Percentiles rank a stretch among this genome's conserved stretches.
Conservation (phyloP, 2,113 vertebrate genomes). For the Notechis scutatus region DNA sequence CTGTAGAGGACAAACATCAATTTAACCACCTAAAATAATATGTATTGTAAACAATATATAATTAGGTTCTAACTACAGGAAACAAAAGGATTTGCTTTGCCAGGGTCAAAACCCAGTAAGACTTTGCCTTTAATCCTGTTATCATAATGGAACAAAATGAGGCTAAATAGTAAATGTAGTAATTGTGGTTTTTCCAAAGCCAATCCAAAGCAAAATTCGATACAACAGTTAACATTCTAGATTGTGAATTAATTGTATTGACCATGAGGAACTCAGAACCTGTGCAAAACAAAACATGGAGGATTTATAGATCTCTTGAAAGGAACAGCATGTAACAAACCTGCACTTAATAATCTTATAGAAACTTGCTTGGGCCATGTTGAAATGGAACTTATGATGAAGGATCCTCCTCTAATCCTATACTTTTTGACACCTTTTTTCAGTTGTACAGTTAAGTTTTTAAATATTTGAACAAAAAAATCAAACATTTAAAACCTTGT, state of each 20-base stretch:
- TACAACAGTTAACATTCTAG: background rate
- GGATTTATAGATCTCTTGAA: background rate
- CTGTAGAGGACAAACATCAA: slow-evolving; percentile 65
- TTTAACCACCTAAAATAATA: slow-evolving; percentile 9
- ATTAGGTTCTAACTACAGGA: background rate
- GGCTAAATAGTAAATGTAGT: background rate
- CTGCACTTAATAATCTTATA: background rate
- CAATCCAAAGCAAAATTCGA: background rate
- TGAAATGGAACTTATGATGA: background rate
- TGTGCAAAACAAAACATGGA: background rate
- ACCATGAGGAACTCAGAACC: background rate
- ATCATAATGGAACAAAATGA: background rate
- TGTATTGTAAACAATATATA: background rate
- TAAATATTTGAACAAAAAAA: background rate
- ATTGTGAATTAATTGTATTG: background rate
- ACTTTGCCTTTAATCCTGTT: background rate
- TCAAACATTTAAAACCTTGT: background rate
- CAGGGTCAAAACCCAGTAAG: background rate
- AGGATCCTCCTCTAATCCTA: background rate
- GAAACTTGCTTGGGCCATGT: background rate
- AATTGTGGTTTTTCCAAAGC: background rate
- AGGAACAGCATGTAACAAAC: background rate
- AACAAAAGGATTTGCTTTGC: background rate
- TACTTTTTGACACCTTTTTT: background rate
- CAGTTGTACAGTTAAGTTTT: background rate